These are phyloP conservation scores for Macrotis lagotis DNA, from an alignment of 2,113 vertebrate species.

Conservation along the genomic window DNA sequence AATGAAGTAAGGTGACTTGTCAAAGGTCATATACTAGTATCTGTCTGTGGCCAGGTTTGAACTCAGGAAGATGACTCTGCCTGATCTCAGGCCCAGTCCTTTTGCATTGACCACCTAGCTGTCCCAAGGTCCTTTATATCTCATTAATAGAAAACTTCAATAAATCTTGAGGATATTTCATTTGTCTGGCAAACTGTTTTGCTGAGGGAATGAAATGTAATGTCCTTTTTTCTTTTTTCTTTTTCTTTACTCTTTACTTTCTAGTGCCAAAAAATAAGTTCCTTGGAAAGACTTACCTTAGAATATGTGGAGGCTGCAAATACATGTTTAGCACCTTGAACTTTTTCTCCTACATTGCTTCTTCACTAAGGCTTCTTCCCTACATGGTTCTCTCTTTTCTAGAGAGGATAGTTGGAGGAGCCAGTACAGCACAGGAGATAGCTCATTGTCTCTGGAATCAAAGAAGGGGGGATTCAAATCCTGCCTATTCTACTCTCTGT, in stretches of 20 bases:
- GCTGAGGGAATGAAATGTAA: not conserved
- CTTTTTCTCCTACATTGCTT: not conserved
- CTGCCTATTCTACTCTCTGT: not conserved
- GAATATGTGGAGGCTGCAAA: not conserved
- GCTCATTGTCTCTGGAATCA: not conserved
- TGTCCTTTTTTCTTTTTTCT: slow-evolving; percentile 7
- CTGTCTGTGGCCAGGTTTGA: not conserved
- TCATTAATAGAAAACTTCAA: not conserved
- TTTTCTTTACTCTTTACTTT: not conserved
- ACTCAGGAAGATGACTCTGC: not conserved
- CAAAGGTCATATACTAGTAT: not conserved
- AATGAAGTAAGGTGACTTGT: not conserved
- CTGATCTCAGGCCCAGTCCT: not conserved
- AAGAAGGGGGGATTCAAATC: not conserved
- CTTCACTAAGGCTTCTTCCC: not conserved
- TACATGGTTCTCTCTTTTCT: not conserved
- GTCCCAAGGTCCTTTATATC: not conserved
- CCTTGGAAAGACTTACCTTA: not conserved
- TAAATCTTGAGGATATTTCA: slow-evolving; percentile 34
- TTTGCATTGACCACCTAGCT: not conserved
- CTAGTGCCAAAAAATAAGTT: not conserved
- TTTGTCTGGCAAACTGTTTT: slow-evolving; percentile 18
- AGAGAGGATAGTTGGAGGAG: not conserved
- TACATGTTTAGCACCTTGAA: not conserved
- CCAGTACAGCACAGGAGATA: not conserved